Conservation (phyloP, 2,113 vertebrate species). For the Sinocyclocheilus grahami region DNA sequence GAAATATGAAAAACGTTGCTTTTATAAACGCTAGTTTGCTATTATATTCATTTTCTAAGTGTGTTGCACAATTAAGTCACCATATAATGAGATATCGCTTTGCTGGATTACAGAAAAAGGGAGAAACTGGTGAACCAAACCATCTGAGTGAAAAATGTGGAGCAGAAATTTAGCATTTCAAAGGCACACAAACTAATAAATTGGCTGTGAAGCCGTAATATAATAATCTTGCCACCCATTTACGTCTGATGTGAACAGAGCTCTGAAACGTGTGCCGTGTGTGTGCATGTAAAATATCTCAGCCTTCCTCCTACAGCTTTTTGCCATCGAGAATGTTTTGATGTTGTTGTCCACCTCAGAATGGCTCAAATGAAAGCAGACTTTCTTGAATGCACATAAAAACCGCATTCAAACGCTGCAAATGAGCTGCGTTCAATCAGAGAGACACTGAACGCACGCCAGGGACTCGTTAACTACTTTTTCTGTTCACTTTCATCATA, state of each 20-base stretch:
- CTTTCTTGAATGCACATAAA: background rate
- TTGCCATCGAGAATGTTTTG: background rate
- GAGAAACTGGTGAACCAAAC: background rate
- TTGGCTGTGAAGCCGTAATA: constrained; percentile 8
- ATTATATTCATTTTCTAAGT: background rate
- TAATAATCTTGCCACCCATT: constrained; percentile 36
- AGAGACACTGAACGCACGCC: background rate
- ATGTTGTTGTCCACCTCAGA: constrained; percentile 14
- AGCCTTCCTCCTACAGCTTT: background rate
- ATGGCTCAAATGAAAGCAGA: background rate
- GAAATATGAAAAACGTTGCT: background rate
- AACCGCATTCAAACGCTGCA: background rate
- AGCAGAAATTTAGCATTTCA: constrained; percentile 33
- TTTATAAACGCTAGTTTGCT: background rate
- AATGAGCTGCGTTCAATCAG: background rate
- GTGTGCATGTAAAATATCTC: background rate
- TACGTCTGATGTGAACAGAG: background rate
- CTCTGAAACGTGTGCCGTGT: background rate
- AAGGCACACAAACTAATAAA: constrained; percentile 19
- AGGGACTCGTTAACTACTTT: background rate
- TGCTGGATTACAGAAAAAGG: no score
- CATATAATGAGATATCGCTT: constrained; percentile 48
- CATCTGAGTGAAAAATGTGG: background rate
- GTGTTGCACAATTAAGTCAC: constrained; percentile 29
- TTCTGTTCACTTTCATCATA: background rate